These are phyloP conservation scores for Epizoanthus scotinus DNA, from an alignment of 92 coral and sea anemone genomes.

Conservation along the genomic window DNA sequence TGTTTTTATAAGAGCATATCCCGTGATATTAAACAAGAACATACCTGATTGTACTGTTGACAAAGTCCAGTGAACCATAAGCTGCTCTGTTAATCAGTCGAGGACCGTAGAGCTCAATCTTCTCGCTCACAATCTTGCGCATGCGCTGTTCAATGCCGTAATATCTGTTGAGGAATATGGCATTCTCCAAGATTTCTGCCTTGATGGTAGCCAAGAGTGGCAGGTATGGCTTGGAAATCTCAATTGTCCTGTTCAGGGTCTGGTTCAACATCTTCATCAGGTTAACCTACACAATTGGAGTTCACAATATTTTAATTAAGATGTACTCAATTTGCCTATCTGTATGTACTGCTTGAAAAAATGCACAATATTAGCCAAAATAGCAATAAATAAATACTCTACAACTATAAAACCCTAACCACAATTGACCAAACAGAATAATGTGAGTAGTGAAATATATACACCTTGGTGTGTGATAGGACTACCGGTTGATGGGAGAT, in stretches of 20 bases:
- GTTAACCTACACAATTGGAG: background rate
- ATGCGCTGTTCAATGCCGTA: conserved; percentile 55
- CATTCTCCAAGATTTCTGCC: conserved; percentile 77
- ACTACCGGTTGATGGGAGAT: too few species aligned
- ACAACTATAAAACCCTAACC: too few species aligned
- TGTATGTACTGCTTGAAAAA: too few species aligned
- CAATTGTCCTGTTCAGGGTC: conserved; percentile 40
- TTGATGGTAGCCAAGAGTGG: conserved; percentile 66
- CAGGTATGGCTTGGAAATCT: conserved; percentile 51
- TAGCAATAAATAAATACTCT: too few species aligned
- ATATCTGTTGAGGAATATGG: conserved; percentile 73
- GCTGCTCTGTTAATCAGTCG: conserved; percentile 35
- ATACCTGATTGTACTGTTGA: conserved; percentile 54
- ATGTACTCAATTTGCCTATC: background rate
- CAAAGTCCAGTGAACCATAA: conserved; percentile 34
- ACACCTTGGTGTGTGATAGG: too few species aligned
- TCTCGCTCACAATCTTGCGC: conserved; percentile 32
- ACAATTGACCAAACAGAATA: too few species aligned
- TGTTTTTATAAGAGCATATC: too few species aligned
- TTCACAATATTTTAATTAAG: background rate
- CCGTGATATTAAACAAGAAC: background rate
- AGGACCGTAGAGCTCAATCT: conserved; percentile 5
- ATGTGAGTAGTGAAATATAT: too few species aligned
- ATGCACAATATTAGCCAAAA: too few species aligned
- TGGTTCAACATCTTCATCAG: conserved; percentile 52